Evolutionary conservation across 35 echinoderm and acorn worm species (phyloP), one percentile per base, ranked within the genome.

Genomic region (Ophioderma brevispina): DNA sequence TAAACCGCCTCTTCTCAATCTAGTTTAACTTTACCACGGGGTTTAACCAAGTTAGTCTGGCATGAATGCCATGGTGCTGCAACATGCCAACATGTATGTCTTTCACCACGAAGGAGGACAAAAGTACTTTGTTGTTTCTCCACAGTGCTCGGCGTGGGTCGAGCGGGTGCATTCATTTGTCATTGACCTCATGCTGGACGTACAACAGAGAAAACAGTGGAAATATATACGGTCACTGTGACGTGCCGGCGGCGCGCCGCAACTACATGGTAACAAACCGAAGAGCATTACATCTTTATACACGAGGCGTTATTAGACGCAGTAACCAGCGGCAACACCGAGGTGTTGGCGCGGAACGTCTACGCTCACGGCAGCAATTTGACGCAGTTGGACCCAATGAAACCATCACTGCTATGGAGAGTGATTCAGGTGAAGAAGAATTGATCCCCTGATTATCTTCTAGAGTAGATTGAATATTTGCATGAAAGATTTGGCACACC

Each of bases 261-360:
- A 99, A 99, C 85, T 99, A 99, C 94, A 99, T 99, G 97, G 97
- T 99, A n/a, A 15, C 97, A 99, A 79, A 99, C 97, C 13, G 97
- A 99, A 52, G 97, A 99, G 64, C 97, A 99, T 70, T 99, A 99
- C 38, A 95, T 99, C 76, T 99, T 99, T 64, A 99, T 99, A 80
- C 97, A 99, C 77, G 97, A 99, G 91, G 94, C 97, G 35, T 90
- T 99, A 35, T 89, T 95, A 49, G 97, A 99, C 41, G 97, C 97
- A 25, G 97, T 99, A 18, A 86, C 78, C 64, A 99, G 97, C 41
- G 97, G 97, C 30, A 99, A 95, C 91, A 99, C 97, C 32, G 97
- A 99, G 38, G 94, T 99, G 35, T 91, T 87, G 0, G 97, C 97
- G 0, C 78, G 97, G 5, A 99, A 99, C 76, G 85, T 99, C n/a